These are phyloP conservation scores for Sigmodon hispidus DNA, from an alignment of 2,113 vertebrate species.

Conservation along the genomic window DNA sequence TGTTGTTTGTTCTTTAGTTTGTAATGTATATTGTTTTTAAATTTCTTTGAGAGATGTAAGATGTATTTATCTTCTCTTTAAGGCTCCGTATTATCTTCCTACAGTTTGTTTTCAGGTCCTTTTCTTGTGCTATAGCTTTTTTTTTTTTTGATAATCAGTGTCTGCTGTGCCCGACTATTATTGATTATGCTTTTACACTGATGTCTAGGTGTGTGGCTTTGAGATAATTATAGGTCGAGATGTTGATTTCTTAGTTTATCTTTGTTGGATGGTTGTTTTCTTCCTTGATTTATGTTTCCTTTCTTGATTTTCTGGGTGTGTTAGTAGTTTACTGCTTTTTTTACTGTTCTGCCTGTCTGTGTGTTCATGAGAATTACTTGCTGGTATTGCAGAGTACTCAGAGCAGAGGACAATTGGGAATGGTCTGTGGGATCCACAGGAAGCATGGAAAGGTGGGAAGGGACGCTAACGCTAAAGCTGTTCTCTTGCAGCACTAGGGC, in stretches of 20 bases:
- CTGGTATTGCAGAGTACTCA: not conserved
- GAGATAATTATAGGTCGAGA: not conserved
- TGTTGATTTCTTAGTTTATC: not conserved
- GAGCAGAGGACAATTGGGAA: no score
- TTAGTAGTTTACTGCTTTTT: not conserved
- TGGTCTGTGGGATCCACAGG: not conserved
- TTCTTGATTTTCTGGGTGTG: not conserved
- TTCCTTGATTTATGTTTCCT: not conserved
- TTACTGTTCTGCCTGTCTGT: not conserved
- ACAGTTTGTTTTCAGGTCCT: not conserved
- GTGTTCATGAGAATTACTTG: not conserved
- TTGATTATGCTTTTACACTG: not conserved
- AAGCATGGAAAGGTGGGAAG: not conserved
- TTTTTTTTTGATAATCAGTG: no score
- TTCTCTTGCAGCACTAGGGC: not conserved
- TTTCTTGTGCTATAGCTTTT: not conserved
- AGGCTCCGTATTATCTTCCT: not conserved
- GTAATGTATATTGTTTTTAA: not conserved
- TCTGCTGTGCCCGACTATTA: not conserved
- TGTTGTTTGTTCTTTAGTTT: not conserved
- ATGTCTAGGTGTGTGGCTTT: no score
- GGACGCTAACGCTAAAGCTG: not conserved
- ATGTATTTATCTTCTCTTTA: not conserved
- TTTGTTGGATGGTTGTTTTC: not conserved
- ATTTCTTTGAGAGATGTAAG: not conserved